phyloP scores from a whole-genome alignment of 1,140 invertebrate genomes.

The Eurosta solidaginis region DNA sequence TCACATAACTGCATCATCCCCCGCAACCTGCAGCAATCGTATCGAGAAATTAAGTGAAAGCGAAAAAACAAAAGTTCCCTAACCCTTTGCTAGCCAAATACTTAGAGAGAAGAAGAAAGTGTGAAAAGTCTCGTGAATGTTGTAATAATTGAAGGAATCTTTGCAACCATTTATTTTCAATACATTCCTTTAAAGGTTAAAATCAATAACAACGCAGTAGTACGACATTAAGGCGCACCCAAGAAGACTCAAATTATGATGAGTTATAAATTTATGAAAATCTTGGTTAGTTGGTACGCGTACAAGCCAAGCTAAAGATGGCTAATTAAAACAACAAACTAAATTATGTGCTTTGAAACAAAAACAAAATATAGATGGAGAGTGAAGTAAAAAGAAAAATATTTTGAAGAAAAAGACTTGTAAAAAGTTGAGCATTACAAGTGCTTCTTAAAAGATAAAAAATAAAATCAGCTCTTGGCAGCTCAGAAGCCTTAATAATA shows the following conservation, averaged over 20 bases:
- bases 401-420: not conserved
- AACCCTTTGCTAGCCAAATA: too few relatives aligned
- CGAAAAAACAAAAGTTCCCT: too few relatives aligned
- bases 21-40: too few relatives aligned
- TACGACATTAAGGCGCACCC: not conserved
- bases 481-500: conserved; percentile 39
- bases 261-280: not conserved
- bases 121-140: too few relatives aligned
- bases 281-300: not conserved
- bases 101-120: too few relatives aligned
- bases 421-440: not conserved
- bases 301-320: not conserved
- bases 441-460: not conserved
- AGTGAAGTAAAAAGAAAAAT: not conserved
- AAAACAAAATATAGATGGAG: too few relatives aligned
- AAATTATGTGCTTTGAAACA: not conserved
- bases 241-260: not conserved
- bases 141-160: too few relatives aligned
- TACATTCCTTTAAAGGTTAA: not conserved
- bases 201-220: not conserved
- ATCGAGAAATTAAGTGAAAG: too few relatives aligned
- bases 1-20: too few relatives aligned
- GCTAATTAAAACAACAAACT: not conserved
- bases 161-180: too few relatives aligned
- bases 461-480: conserved; percentile 8